A percentile compares a stretch with the other conserved stretches of the same genome.
These are phyloP conservation scores for Drosophila meridiana DNA, from an alignment of 2,888 invertebrate species.

Conservation along the genomic window DNA sequence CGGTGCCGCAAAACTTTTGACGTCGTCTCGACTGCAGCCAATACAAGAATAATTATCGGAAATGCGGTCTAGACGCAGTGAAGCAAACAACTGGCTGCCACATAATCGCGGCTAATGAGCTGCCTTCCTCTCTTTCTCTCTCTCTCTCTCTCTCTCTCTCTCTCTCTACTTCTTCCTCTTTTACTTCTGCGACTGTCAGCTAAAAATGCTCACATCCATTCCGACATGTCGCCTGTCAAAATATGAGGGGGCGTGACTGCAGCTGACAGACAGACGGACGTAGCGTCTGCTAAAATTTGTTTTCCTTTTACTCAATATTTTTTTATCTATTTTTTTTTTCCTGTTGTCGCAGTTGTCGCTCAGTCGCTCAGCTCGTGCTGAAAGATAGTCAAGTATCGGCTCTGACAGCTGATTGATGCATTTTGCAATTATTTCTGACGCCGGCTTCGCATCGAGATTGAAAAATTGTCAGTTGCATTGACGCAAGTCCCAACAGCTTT, in stretches of 20 bases:
- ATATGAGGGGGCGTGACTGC: slow-evolving; percentile 53
- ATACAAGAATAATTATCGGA: slow-evolving; percentile 78
- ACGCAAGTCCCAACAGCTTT: slow-evolving; percentile 32
- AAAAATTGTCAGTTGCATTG: slow-evolving; percentile 79
- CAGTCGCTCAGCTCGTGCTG: slow-evolving; percentile 21
- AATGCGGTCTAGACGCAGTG: slow-evolving; percentile 73
- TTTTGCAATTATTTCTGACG: slow-evolving; percentile 81
- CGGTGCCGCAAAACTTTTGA: slow-evolving; percentile 56
- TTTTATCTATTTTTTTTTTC: neutral
- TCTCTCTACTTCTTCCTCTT: neutral
- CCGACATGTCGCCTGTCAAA: slow-evolving; percentile 48
- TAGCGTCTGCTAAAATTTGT: slow-evolving; percentile 41
- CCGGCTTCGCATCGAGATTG: slow-evolving; percentile 65
- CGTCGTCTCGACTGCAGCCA: slow-evolving; percentile 52
- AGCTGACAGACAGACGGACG: slow-evolving; percentile 45
- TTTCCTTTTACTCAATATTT: neutral
- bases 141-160: neutral
- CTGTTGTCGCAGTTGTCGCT: slow-evolving; percentile 13
- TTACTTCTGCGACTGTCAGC: neutral
- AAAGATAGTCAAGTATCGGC: slow-evolving; percentile 55
- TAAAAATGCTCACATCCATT: neutral
- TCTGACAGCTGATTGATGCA: slow-evolving; percentile 80
- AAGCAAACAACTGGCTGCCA: slow-evolving; percentile 19
- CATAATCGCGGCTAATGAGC: slow-evolving; percentile 75
- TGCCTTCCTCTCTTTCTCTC: slow-evolving; percentile 38